Evolutionary conservation across 1,140 invertebrate species (phyloP), one percentile per base, ranked within the genome.

Genomic region (Drosophila ercepeae): DNA sequence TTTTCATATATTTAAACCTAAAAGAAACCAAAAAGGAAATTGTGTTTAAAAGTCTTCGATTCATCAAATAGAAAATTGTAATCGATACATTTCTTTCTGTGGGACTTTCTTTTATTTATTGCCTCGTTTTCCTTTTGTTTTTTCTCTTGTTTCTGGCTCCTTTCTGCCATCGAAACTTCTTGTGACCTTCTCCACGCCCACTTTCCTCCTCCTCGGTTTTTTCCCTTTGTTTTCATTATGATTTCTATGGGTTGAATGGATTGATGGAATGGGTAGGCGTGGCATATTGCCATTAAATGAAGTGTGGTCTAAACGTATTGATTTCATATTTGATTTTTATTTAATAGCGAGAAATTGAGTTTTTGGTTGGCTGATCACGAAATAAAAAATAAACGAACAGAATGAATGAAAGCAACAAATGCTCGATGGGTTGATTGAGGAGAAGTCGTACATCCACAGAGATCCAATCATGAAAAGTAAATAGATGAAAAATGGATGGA

Each of bases 241-340:
- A 68, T 71, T 76, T 53, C 58, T 25, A 60, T 73, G 45, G 75
- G 69, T 53, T 71, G 76, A 70, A 14, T 39, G 32, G 39, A 60
- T 25, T 32, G 34, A 44, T 49, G 50, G 50, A 14, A 49, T 34
- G 46, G 25, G 49, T 48, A 65, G 54, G 70, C 64, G 67, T 59
- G 49, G 46, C 50, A 72, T 46, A 29, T 53, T 53, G 72, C 44
- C 57, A 73, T 63, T 74, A 50, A 70, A 74, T 82, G 58, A 65
- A 74, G 73, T 82, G 69, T 64, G 50, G 39, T 58, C 65, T 63
- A 67, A 78, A 68, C 63, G 69, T 74, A 82, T 83, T 77, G 78
- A 77, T 82, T 77, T 83, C 78, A 82, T 74, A 68, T 79, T 82
- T 74, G 73, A 82, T 82, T 82, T 68, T 76, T 76, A 81, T 82